A percentile compares a stretch with the other conserved stretches of the same genome.
phyloP scores from a whole-genome alignment of 2,888 invertebrate species.

The Entomobrya multifasciata region DNA sequence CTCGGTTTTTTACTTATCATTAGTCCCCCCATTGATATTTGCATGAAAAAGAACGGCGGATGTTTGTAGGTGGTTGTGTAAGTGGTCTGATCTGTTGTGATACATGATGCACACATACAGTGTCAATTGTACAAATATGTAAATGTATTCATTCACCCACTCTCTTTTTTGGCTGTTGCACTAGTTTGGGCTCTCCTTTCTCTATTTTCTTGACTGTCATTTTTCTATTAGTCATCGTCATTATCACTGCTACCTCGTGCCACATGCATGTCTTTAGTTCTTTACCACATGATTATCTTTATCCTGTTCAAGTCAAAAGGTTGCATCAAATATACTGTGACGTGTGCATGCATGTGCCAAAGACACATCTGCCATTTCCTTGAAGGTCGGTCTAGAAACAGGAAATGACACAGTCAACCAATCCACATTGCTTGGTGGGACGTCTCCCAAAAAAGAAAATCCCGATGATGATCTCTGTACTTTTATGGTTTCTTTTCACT shows the following conservation, averaged over 20 bases:
- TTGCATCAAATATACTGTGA: no score
- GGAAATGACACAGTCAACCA: conserved; percentile 10
- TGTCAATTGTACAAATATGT: not conserved
- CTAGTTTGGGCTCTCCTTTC: not conserved
- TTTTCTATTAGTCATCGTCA: not conserved
- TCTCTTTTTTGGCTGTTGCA: not conserved
- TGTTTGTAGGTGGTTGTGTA: not conserved
- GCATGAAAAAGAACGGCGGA: not conserved
- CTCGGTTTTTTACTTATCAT: no score
- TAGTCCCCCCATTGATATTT: no score
- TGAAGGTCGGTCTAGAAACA: conserved; percentile 14
- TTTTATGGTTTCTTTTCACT: no score
- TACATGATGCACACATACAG: not conserved
- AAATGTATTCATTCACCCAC: not conserved
- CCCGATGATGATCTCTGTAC: no score
- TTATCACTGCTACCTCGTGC: not conserved
- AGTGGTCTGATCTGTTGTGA: no score
- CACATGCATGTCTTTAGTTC: no score
- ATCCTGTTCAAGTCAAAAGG: no score
- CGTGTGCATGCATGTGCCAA: not conserved
- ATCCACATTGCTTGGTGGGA: no score
- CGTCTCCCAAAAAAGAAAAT: no score
- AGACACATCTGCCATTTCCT: conserved; percentile 16
- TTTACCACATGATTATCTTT: no score
- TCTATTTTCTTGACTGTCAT: conserved; percentile 3